Conservation (phyloP, 2,888 invertebrate species). For the Gandaritis pyraliata region DNA sequence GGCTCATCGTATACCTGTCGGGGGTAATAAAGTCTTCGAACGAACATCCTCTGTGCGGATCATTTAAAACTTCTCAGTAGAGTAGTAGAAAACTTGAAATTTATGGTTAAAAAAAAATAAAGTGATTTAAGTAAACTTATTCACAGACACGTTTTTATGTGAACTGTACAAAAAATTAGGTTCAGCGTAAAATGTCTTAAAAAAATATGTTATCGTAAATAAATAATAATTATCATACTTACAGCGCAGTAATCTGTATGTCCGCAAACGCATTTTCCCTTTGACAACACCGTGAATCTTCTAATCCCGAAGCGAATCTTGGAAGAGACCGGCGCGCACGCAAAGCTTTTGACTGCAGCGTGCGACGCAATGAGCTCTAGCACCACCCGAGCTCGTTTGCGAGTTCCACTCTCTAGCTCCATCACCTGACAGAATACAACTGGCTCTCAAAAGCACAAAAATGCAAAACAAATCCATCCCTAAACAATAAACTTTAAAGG, state of each 20-base stretch:
- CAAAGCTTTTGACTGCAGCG: conserved; percentile 53
- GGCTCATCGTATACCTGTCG: conserved; percentile 51
- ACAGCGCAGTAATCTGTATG: conserved; percentile 52
- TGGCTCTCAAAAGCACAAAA: conserved; percentile 1
- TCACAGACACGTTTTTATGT: too few species aligned
- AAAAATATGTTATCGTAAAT: too few species aligned
- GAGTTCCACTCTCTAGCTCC: conserved; percentile 56
- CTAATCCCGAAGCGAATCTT: conserved; percentile 59
- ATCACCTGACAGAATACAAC: conserved; percentile 53
- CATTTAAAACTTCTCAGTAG: too few species aligned
- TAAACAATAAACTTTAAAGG: background rate
- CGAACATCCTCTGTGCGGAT: too few species aligned
- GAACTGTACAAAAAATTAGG: too few species aligned
- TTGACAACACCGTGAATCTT: conserved; percentile 49
- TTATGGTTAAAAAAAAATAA: background rate
- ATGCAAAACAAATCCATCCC: background rate
- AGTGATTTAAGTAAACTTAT: too few species aligned
- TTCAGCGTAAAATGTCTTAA: background rate
- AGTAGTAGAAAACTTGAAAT: too few species aligned
- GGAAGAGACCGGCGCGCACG: conserved; percentile 57
- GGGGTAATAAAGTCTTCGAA: background rate
- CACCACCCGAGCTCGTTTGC: conserved; percentile 61
- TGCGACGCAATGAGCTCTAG: conserved; percentile 59
- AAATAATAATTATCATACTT: conserved; percentile 35
- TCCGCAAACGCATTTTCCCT: conserved; percentile 68